Conservation (phyloP, 1,140 invertebrate species). For the Ips typographus region DNA sequence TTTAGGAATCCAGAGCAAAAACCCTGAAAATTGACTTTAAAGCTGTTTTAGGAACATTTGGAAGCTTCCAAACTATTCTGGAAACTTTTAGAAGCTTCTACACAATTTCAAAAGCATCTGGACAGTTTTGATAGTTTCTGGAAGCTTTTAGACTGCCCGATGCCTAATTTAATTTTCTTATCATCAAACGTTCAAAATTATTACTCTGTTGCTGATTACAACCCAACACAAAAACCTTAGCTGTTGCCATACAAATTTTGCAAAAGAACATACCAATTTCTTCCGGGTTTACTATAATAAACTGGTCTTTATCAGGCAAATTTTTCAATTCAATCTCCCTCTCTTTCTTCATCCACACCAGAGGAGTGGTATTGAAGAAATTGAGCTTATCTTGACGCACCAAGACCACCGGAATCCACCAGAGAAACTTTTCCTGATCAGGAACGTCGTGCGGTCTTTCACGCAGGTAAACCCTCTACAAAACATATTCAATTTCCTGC, state of each 20-base stretch:
- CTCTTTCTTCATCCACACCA: slow-evolving; percentile 62
- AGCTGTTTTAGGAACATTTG: no score
- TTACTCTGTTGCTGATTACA: no score
- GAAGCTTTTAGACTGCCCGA: no score
- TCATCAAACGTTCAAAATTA: no score
- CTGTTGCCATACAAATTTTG: slow-evolving; percentile 1
- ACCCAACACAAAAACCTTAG: not conserved
- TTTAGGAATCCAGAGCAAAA: no score
- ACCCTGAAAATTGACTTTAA: no score
- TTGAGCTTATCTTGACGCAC: slow-evolving; percentile 58
- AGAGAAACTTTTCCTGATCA: slow-evolving; percentile 62
- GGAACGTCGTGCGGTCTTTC: slow-evolving; percentile 67
- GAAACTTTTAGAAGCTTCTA: no score
- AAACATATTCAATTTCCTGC: slow-evolving; percentile 21
- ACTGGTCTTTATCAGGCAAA: slow-evolving; percentile 58
- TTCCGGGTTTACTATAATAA: slow-evolving; percentile 77
- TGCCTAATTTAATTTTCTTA: no score
- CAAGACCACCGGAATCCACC: slow-evolving; percentile 70
- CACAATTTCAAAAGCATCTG: no score
- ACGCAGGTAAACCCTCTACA: slow-evolving; percentile 66
- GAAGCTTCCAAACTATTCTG: no score
- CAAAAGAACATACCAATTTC: slow-evolving; percentile 65
- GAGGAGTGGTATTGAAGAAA: slow-evolving; percentile 57
- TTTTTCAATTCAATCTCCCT: slow-evolving; percentile 55
- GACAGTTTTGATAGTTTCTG: no score